phyloP scores from a whole-genome alignment of 2,888 invertebrate species.

The Buathra laborator region DNA sequence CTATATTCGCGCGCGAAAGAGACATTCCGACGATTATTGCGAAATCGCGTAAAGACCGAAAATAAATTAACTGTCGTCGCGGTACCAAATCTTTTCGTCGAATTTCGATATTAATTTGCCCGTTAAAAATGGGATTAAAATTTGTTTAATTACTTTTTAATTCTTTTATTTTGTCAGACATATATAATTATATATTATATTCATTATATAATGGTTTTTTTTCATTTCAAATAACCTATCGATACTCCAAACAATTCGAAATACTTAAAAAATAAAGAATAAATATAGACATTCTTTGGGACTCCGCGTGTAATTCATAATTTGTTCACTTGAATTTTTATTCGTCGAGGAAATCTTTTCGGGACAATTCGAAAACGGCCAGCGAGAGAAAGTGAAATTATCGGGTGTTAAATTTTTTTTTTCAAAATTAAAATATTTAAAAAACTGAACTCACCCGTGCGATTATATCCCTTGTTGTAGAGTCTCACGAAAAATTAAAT shows the following conservation, averaged over 20 bases:
- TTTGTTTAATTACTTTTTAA: no score
- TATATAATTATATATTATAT: neutral
- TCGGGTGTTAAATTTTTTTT: neutral
- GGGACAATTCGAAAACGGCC: neutral
- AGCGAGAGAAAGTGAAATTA: slow-evolving; percentile 10
- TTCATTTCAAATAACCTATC: slow-evolving; percentile 4
- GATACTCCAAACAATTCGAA: neutral
- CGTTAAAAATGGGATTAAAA: no score
- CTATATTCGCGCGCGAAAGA: slow-evolving; percentile 41
- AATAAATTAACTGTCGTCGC: slow-evolving; percentile 46
- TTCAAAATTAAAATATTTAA: neutral
- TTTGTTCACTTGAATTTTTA: neutral
- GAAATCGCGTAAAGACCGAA: slow-evolving; percentile 40
- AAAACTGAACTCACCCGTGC: slow-evolving; percentile 48
- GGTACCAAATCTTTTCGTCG: neutral
- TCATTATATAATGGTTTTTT: neutral
- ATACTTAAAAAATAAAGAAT: no score
- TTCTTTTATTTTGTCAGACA: no score
- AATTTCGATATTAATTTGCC: neutral
- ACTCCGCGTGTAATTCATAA: neutral
- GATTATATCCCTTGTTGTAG: slow-evolving; percentile 55
- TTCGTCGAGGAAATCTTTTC: neutral
- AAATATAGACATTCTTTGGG: no score
- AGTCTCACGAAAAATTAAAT: slow-evolving; percentile 40
- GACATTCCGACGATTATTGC: slow-evolving; percentile 51